Conservation (phyloP, 2,888 invertebrate species). For the Crioceris asparagi region DNA sequence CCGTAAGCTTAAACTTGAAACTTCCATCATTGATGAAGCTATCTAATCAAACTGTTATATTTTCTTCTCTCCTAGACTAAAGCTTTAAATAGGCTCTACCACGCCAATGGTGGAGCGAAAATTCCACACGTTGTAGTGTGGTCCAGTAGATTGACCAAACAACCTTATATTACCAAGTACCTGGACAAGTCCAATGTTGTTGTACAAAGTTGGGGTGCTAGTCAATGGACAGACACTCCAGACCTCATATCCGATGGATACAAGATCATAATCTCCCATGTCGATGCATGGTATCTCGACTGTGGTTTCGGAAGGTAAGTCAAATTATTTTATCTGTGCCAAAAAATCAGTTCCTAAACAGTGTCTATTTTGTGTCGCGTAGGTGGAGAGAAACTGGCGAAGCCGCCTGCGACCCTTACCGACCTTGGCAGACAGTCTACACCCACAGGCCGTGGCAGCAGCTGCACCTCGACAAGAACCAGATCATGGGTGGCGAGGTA, state of each 20-base stretch:
- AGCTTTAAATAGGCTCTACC: slow-evolving; percentile 46
- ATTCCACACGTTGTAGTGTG: slow-evolving; percentile 54
- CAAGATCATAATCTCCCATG: slow-evolving; percentile 69
- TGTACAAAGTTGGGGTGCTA: slow-evolving; percentile 73
- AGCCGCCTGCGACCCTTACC: slow-evolving; percentile 78
- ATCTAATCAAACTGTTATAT: too few relatives aligned
- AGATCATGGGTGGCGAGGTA: slow-evolving; percentile 64
- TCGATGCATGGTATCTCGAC: slow-evolving; percentile 81
- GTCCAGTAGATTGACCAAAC: slow-evolving; percentile 67
- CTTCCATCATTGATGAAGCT: too few relatives aligned
- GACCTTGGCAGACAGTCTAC: slow-evolving; percentile 80
- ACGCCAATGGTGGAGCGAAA: slow-evolving; percentile 48
- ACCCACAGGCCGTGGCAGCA: slow-evolving; percentile 68
- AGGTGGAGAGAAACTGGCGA: slow-evolving; percentile 76
- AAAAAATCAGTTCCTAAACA: too few relatives aligned
- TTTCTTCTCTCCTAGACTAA: slow-evolving; percentile 28
- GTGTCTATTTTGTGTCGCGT: slow-evolving; percentile 1
- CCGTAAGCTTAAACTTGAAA: slow-evolving; percentile 37
- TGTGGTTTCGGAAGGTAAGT: slow-evolving; percentile 60
- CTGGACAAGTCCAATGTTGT: slow-evolving; percentile 44
- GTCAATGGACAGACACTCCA: slow-evolving; percentile 69
- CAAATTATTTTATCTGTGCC: too few relatives aligned
- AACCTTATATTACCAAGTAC: slow-evolving; percentile 49
- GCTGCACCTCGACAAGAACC: slow-evolving; percentile 35
- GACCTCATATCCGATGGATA: slow-evolving; percentile 68